Evolutionary conservation across 2,797 vertebrate species (phyloP).

Genomic region (Danionella dracula): DNA sequence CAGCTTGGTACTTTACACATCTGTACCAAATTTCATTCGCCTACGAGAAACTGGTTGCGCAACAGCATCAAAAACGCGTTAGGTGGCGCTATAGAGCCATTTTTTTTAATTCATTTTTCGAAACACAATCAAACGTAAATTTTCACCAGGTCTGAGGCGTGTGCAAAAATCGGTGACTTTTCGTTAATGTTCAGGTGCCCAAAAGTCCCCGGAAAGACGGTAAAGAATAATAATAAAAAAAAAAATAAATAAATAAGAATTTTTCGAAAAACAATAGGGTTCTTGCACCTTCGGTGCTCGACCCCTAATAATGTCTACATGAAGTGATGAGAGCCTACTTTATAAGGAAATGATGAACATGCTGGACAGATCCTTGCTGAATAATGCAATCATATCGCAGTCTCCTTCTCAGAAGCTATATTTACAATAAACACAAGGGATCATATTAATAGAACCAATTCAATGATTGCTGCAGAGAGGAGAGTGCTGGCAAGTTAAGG

Average conservation of each 20-base stretch:
- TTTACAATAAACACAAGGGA: conserved; percentile 37
- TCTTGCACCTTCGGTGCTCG: too few relatives aligned
- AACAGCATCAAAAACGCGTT: too few relatives aligned
- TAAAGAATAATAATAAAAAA: conserved; percentile 9
- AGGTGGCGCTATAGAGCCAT: too few relatives aligned
- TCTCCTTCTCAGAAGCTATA: conserved; percentile 24
- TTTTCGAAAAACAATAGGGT: background rate
- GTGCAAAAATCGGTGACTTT: too few relatives aligned
- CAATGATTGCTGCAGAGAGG: conserved; percentile 1
- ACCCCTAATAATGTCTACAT: conserved; percentile 11
- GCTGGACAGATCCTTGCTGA: conserved; percentile 5
- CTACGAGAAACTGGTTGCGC: too few relatives aligned
- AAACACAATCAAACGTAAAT: too few relatives aligned
- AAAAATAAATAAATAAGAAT: conserved; percentile 15
- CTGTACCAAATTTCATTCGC: too few relatives aligned
- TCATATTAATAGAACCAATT: conserved; percentile 38
- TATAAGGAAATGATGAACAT: conserved; percentile 17
- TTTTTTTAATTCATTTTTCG: too few relatives aligned
- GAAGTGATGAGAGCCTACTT: conserved; percentile 17
- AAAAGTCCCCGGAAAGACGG: too few relatives aligned
- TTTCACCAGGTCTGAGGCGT: too few relatives aligned
- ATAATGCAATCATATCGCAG: conserved; percentile 30
- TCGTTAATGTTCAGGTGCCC: too few relatives aligned
- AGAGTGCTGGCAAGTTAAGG: conserved; percentile 25
- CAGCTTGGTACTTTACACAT: too few relatives aligned